Conservation (phyloP, 2,797 vertebrate species). For the Rhincodon typus region DNA sequence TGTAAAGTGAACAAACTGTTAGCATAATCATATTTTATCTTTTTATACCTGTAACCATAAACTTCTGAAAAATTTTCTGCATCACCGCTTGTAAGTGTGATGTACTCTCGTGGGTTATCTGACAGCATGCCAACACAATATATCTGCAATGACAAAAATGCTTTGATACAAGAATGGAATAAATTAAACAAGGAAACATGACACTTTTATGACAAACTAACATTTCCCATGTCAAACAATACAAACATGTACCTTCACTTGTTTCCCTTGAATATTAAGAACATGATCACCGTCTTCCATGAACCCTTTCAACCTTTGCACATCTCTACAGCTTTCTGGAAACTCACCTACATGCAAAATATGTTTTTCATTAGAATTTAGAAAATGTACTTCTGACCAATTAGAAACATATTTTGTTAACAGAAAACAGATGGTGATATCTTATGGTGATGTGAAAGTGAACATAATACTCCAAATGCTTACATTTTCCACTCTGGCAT, state of each 20-base stretch:
- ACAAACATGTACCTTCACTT: conserved; percentile 64
- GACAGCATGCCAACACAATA: conserved; percentile 89
- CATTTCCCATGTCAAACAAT: neutral
- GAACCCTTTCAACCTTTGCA: conserved; percentile 57
- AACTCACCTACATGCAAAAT: conserved; percentile 63
- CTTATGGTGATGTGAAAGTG: neutral
- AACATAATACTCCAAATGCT: conserved; percentile 15
- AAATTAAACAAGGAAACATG: neutral
- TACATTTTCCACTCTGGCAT: conserved; percentile 59
- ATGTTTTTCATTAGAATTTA: conserved; percentile 6
- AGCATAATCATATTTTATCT: neutral
- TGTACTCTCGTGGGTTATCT: conserved; percentile 77
- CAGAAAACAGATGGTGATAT: neutral
- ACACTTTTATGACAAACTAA: neutral
- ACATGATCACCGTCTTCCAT: conserved; percentile 74
- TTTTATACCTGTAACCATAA: conserved; percentile 83
- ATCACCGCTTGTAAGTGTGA: conserved; percentile 76
- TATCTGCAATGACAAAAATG: conserved; percentile 59
- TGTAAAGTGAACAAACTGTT: neutral
- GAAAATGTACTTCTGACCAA: neutral
- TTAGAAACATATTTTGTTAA: neutral
- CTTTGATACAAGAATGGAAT: conserved; percentile 34
- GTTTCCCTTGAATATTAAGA: conserved; percentile 72
- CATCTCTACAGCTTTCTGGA: conserved; percentile 71
- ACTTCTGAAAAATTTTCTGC: conserved; percentile 94